These are phyloP conservation scores for Drosophila subsilvestris DNA, from an alignment of 2,888 invertebrate species.

Conservation along the genomic window DNA sequence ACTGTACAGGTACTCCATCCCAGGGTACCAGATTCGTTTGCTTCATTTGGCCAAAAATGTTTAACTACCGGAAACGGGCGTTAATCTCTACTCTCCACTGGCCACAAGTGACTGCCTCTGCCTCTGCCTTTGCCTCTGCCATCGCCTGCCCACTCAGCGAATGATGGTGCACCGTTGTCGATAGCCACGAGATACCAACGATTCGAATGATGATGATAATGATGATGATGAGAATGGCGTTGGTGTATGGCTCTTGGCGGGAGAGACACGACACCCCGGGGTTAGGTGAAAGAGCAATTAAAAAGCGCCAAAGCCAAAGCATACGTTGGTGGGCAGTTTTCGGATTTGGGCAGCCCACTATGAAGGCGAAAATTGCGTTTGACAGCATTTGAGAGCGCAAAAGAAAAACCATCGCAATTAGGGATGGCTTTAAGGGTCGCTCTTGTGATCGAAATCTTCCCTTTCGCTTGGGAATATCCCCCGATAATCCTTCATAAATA, in stretches of 20 bases:
- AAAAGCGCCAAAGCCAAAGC: conserved; percentile 43
- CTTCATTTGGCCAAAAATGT: conserved; percentile 45
- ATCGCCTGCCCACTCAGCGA: conserved; percentile 38
- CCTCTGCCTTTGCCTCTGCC: background rate
- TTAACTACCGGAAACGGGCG: conserved; percentile 55
- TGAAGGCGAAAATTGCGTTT: too few species aligned
- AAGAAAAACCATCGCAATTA: background rate
- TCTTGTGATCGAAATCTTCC: background rate
- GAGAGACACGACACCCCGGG: conserved; percentile 6
- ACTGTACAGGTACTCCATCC: background rate
- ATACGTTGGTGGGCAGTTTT: background rate
- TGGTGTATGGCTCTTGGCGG: conserved; percentile 15
- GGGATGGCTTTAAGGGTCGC: background rate
- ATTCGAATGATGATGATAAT: conserved; percentile 33
- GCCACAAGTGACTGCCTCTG: conserved; percentile 9
- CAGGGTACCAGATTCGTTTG: conserved; percentile 33
- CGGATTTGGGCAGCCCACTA: conserved; percentile 16
- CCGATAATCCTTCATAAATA: background rate
- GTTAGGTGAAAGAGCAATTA: conserved; percentile 65
- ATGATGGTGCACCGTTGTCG: conserved; percentile 11
- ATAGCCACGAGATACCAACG: conserved; percentile 6
- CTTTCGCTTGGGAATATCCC: too few species aligned
- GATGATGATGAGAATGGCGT: conserved; percentile 20
- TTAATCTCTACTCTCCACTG: conserved; percentile 40
- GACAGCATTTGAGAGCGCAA: conserved; percentile 14